A percentile compares a stretch with the other conserved stretches of the same genome.
Evolutionary conservation across 2,113 vertebrate genomes (phyloP).

Genomic region (Phycodurus eques): DNA sequence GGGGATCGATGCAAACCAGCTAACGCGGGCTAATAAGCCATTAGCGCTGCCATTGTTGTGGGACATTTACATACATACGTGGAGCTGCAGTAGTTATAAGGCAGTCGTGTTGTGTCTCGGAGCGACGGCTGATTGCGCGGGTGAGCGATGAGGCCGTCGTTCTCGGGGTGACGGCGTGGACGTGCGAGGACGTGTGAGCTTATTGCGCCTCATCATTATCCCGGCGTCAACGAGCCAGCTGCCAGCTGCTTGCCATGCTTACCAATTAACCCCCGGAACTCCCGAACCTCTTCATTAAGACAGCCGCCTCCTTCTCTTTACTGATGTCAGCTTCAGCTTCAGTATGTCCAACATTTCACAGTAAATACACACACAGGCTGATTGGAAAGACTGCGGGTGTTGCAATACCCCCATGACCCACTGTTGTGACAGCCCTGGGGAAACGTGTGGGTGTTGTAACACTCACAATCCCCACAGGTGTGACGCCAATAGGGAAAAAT

Average conservation of each 20-base stretch:
- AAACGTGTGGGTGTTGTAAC: too few species aligned
- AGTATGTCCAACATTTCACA: slow-evolving; percentile 33
- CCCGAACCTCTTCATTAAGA: slow-evolving; percentile 67
- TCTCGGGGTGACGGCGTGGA: slow-evolving; percentile 8
- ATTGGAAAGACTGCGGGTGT: not conserved
- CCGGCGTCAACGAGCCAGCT: slow-evolving; percentile 70
- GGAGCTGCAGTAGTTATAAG: slow-evolving; percentile 59
- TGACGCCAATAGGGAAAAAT: too few species aligned
- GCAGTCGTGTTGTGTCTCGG: slow-evolving; percentile 52
- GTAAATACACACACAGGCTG: not conserved
- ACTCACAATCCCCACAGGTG: too few species aligned
- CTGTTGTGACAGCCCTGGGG: too few species aligned
- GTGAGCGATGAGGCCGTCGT: slow-evolving; percentile 58
- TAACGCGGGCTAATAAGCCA: slow-evolving; percentile 72
- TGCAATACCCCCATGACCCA: not conserved
- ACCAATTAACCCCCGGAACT: slow-evolving; percentile 72
- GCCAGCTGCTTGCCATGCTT: slow-evolving; percentile 72
- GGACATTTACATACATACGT: slow-evolving; percentile 77
- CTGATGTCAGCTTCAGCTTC: slow-evolving; percentile 33
- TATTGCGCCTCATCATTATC: slow-evolving; percentile 54
- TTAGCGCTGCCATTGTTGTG: slow-evolving; percentile 70
- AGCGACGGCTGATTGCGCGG: slow-evolving; percentile 59
- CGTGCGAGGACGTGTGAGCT: slow-evolving; percentile 60
- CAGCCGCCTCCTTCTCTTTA: slow-evolving; percentile 46
- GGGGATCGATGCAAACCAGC: slow-evolving; percentile 76